A percentile compares a stretch with the other conserved stretches of the same genome.
phyloP scores from a whole-genome alignment of 2,797 vertebrate species.

The Rhadinocentrus ornatus region DNA sequence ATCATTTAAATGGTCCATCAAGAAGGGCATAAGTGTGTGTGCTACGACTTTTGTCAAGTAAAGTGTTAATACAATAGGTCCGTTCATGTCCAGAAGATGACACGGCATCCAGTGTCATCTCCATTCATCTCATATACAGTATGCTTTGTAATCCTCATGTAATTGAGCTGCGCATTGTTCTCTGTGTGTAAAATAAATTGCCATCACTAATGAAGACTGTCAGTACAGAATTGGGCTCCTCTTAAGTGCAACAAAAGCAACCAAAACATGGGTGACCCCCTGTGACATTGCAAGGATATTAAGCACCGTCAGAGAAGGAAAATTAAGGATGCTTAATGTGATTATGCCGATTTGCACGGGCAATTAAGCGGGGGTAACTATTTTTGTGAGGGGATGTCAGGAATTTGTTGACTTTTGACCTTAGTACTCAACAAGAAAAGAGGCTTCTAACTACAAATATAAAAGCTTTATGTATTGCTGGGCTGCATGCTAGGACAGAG shows the following conservation, averaged over 20 bases:
- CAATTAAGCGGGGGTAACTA: conserved; percentile 65
- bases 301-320: conserved; percentile 41
- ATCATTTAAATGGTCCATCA: conserved; percentile 25
- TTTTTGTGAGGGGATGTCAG: conserved; percentile 54
- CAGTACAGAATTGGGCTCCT: conserved; percentile 32
- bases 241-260: conserved; percentile 55
- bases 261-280: conserved; percentile 56
- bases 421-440: conserved; percentile 20
- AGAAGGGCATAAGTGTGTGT: conserved; percentile 23
- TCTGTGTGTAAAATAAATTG: conserved; percentile 64
- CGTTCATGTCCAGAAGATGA: conserved; percentile 40
- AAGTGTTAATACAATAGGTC: conserved; percentile 36
- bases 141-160: conserved; percentile 64
- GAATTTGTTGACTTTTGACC: conserved; percentile 71
- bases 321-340: conserved; percentile 78
- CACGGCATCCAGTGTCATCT: conserved; percentile 44
- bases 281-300: conserved; percentile 56
- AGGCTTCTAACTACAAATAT: conserved; percentile 49
- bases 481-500: conserved; percentile 46
- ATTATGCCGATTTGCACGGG: conserved; percentile 75
- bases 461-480: conserved; percentile 41
- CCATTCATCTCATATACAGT: conserved; percentile 45
- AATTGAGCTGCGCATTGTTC: conserved; percentile 65
- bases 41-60: conserved; percentile 24
- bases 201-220: conserved; percentile 73